These are phyloP conservation scores for Ypsolopha sequella DNA, from an alignment of 2,888 invertebrate genomes.

Conservation along the genomic window DNA sequence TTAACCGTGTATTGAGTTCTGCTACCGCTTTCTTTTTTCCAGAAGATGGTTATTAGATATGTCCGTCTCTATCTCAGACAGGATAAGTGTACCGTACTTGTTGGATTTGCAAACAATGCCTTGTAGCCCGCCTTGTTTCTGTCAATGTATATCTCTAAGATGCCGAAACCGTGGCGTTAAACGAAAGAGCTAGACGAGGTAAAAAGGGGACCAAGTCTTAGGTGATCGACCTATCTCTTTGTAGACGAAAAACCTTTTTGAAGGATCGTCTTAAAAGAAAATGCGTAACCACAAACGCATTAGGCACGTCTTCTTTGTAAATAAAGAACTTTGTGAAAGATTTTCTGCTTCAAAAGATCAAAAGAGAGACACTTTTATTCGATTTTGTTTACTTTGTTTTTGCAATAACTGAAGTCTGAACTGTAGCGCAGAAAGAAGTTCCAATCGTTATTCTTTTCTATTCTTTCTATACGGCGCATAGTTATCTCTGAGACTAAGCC, in stretches of 20 bases:
- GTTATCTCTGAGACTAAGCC: slow-evolving; percentile 2
- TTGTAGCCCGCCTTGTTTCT: slow-evolving; percentile 54
- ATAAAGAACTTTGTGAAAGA: background rate
- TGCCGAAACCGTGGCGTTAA: slow-evolving; percentile 46
- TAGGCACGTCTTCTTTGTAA: background rate
- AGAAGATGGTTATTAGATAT: background rate
- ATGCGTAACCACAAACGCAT: no score
- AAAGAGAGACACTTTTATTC: background rate
- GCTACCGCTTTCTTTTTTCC: background rate
- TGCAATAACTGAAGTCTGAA: no score
- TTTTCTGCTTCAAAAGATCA: background rate
- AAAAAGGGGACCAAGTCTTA: no score
- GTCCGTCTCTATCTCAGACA: slow-evolving; percentile 12
- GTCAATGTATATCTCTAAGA: slow-evolving; percentile 42
- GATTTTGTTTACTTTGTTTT: background rate
- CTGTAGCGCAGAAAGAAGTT: no score
- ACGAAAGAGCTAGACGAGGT: slow-evolving; percentile 26
- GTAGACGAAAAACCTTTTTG: no score
- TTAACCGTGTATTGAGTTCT: slow-evolving; percentile 21
- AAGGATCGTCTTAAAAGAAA: no score
- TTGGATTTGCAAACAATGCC: slow-evolving; percentile 68
- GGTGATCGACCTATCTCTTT: no score
- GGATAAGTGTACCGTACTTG: slow-evolving; percentile 40
- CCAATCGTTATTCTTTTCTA: no score
- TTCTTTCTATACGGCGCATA: background rate